Percentiles rank a stretch among this genome's conserved stretches.
Evolutionary conservation across 2,113 vertebrate genomes (phyloP).

Genomic region (Haemorhous mexicanus): DNA sequence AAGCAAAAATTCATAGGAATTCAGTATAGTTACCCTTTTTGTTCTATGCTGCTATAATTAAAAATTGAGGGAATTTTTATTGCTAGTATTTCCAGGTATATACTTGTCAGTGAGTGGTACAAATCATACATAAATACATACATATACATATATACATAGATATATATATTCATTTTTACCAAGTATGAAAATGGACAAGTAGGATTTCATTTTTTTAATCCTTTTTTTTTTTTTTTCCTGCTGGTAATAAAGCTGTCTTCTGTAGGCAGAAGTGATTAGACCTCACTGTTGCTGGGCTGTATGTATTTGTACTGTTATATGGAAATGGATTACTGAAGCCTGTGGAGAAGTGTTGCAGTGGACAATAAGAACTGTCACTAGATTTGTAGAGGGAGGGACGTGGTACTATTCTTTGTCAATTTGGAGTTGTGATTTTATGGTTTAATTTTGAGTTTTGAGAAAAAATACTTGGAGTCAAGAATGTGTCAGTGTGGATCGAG

Average conservation of each 20-base stretch:
- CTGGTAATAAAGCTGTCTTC: constrained; percentile 78
- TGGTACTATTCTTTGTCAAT: background rate
- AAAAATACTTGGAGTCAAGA: background rate
- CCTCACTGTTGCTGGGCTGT: background rate
- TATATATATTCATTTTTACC: background rate
- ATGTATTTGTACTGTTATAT: constrained; percentile 60
- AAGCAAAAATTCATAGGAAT: background rate
- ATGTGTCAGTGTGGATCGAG: background rate
- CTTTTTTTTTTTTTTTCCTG: background rate
- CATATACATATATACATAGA: background rate
- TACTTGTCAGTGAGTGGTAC: background rate
- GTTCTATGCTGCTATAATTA: background rate
- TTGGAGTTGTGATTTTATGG: constrained; percentile 22
- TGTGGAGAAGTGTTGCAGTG: constrained; percentile 58
- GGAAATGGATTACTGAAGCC: constrained; percentile 74
- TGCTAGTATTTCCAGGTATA: background rate
- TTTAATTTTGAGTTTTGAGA: constrained; percentile 10
- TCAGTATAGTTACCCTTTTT: background rate
- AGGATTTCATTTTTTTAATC: background rate
- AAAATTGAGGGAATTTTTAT: background rate
- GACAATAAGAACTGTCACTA: constrained; percentile 58
- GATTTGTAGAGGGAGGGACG: constrained; percentile 26
- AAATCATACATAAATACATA: background rate
- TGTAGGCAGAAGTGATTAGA: constrained; percentile 14
- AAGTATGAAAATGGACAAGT: background rate